These are phyloP conservation scores for Catamblyrhynchus diadema DNA, from an alignment of 2,797 vertebrate genomes.

Conservation along the genomic window DNA sequence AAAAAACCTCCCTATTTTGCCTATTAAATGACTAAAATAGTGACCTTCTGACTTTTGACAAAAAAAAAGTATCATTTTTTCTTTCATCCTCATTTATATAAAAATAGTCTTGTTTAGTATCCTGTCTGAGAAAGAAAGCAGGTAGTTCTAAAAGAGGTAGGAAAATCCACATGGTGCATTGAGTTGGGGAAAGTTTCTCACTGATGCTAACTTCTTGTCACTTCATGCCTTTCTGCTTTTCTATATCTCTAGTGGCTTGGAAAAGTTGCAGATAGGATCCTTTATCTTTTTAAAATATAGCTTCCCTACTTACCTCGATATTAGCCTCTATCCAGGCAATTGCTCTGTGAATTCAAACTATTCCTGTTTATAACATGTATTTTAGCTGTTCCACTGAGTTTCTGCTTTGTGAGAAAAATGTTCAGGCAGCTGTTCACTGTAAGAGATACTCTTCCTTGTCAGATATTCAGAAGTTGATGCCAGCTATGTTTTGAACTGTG, in stretches of 20 bases:
- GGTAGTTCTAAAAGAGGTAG: not conserved
- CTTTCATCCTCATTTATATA: not conserved
- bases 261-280: not conserved
- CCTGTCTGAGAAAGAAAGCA: not conserved
- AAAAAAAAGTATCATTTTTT: not conserved
- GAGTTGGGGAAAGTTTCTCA: not conserved
- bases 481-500: conserved; percentile 22
- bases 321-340: not conserved
- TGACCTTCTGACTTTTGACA: not conserved
- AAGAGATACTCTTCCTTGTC: not conserved
- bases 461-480: conserved; percentile 8
- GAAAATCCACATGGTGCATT: not conserved
- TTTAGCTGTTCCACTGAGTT: not conserved
- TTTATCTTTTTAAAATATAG: not conserved
- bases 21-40: not conserved
- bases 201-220: not conserved
- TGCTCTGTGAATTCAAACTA: not conserved
- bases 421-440: conserved; percentile 15
- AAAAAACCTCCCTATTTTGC: not conserved
- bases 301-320: not conserved
- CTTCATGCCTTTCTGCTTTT: not conserved
- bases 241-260: not conserved
- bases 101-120: not conserved
- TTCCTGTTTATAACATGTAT: not conserved
- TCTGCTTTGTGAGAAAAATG: not conserved